phyloP scores from a whole-genome alignment of 2,113 vertebrate species.

The Acanthochromis polyacanthus region DNA sequence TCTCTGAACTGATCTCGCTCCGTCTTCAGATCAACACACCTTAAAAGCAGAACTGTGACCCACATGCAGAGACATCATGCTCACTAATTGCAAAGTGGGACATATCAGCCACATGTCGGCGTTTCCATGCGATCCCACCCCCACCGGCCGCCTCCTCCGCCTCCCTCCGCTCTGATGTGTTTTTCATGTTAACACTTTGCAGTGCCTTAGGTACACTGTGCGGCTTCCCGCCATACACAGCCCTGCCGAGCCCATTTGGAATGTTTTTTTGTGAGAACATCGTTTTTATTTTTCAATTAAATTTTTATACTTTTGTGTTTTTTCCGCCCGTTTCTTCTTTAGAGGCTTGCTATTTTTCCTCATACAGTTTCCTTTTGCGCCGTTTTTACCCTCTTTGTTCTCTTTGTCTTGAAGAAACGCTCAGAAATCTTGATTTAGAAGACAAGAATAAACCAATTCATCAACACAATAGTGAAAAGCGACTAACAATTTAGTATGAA shows the following conservation, averaged over 20 bases:
- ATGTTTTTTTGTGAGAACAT: conserved; percentile 82
- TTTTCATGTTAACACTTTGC: conserved; percentile 88
- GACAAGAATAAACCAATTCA: not conserved
- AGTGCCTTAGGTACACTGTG: conserved; percentile 84
- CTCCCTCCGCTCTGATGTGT: conserved; percentile 81
- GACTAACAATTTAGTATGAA: not conserved
- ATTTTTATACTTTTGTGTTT: conserved; percentile 85
- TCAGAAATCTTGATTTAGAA: not conserved
- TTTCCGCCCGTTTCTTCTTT: conserved; percentile 51
- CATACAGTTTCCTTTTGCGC: conserved; percentile 1
- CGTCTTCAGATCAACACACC: not conserved
- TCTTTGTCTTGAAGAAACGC: conserved; percentile 36
- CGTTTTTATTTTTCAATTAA: conserved; percentile 86
- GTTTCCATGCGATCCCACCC: conserved; percentile 48
- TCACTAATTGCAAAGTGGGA: conserved; percentile 68
- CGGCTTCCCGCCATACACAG: conserved; percentile 79
- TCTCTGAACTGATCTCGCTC: conserved; percentile 10
- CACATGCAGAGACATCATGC: conserved; percentile 37
- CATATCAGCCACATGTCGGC: conserved; percentile 66
- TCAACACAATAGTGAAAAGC: not conserved
- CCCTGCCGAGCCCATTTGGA: conserved; percentile 77
- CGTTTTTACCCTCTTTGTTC: not conserved
- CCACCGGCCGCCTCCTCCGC: conserved; percentile 24
- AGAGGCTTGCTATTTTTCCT: conserved; percentile 54
- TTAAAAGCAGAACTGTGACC: conserved; percentile 35